Evolutionary conservation across 2,797 vertebrate species (phyloP).

Genomic region (Dicrostonyx torquatus): DNA sequence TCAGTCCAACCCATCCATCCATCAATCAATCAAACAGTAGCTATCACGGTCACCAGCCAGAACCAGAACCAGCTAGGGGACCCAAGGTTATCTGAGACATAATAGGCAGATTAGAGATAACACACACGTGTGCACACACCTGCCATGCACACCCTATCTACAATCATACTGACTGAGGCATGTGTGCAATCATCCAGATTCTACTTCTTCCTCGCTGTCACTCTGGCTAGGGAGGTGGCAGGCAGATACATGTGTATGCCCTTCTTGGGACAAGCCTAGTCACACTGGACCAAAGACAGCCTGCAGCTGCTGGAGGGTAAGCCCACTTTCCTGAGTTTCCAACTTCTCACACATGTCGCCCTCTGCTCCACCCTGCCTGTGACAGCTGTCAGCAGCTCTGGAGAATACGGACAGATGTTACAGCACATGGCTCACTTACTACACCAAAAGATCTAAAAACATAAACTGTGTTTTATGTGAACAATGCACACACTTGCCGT

Average conservation of each 20-base stretch:
- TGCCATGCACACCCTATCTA: background rate
- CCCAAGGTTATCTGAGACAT: background rate
- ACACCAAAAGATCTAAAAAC: background rate
- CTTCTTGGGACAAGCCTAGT: background rate
- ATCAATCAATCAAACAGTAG: background rate
- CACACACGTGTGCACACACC: accelerated
- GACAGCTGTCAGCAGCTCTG: slow-evolving; percentile 53
- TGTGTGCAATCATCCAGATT: background rate
- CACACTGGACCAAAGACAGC: background rate
- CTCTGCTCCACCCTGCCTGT: background rate
- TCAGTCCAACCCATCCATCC: background rate
- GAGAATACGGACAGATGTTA: slow-evolving; percentile 9
- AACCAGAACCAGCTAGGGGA: background rate
- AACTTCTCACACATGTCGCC: background rate
- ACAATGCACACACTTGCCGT: background rate
- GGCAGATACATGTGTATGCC: background rate
- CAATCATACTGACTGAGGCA: background rate
- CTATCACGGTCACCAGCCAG: background rate
- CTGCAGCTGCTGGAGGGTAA: background rate
- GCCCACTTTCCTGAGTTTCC: background rate
- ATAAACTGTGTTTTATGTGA: background rate
- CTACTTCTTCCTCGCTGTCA: too few relatives aligned
- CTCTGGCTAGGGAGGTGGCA: background rate
- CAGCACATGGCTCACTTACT: slow-evolving; percentile 33
- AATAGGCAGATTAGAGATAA: background rate